Evolutionary conservation across 1,140 invertebrate species (phyloP), one percentile per base, ranked within the genome.

Genomic region (Onthophagus taurus): DNA sequence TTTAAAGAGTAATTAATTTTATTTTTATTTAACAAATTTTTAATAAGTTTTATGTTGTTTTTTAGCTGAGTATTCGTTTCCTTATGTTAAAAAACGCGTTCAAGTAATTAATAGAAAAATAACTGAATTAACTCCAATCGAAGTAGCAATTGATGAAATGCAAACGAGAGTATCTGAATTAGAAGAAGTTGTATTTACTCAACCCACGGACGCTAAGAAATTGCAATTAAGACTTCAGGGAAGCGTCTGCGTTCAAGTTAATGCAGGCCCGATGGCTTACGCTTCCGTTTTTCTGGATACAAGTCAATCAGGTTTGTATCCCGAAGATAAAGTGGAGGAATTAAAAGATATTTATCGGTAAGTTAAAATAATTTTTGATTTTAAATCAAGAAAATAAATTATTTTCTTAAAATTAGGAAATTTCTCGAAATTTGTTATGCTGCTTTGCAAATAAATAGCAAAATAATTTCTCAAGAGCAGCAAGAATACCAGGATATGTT

Each of bases 101-200:
- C 69, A 75, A 31, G 81, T 95, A 2, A 66, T 75, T 47, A 69
- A 81, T n/a, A 74, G 78, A 54, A 71, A 78, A 55, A 77, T 83
- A 39, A 75, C 83, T 46, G 86, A 92, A 62, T 69, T 93, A 38
- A 83, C 77, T 55, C 92, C 92, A 1, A 94, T 96, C 55, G 90
- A 95, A 69, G 90, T 94, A 7, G 91, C 92, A 31, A 80, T 95
- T 31, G 84, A 93, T 61, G 90, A 94, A 67, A 94, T 95, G 88
- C 78, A 83, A 61, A 76, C 74, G 37, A 74, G 86, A 50, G 85
- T 93, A 12, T 71, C 77, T 44, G 89, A 94, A 61, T 65, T 96
- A 20, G 77, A 82, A 48, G 87, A 93, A 58, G 86, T 91, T 19
- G 83, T 91, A 11, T 76, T 83, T 52, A 76, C 80, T 2, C 75